Conservation (phyloP, 2,888 invertebrate genomes). For the Leptinotarsa tumamoca region DNA sequence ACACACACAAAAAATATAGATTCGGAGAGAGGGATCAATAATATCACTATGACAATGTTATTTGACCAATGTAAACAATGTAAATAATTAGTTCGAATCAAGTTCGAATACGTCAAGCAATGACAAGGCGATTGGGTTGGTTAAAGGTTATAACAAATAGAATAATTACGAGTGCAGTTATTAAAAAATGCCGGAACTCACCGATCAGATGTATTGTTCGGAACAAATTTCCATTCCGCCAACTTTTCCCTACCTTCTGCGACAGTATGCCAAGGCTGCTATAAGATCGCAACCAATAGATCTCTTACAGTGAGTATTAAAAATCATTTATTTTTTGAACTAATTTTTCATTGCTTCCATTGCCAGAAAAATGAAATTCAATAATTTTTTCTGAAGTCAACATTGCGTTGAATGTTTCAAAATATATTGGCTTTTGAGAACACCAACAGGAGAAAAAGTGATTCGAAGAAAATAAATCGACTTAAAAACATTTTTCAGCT, state of each 20-base stretch:
- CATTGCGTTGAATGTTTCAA: too few species aligned
- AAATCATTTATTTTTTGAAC: not conserved
- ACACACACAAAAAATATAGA: not conserved
- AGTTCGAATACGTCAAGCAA: not conserved
- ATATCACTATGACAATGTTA: slow-evolving; percentile 7
- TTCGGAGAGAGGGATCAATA: not conserved
- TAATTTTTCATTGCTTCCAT: not conserved
- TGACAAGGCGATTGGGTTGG: slow-evolving; percentile 6
- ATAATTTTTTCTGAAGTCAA: too few species aligned
- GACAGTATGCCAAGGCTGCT: slow-evolving; percentile 91
- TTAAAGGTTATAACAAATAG: not conserved
- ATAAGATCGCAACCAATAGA: slow-evolving; percentile 91
- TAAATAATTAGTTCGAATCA: not conserved
- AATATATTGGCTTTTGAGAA: too few species aligned
- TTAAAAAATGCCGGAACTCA: slow-evolving; percentile 71
- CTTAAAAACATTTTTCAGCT: too few species aligned
- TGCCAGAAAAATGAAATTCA: not conserved
- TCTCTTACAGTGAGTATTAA: slow-evolving; percentile 70
- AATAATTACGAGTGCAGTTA: not conserved
- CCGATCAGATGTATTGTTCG: slow-evolving; percentile 82
- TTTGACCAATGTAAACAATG: not conserved
- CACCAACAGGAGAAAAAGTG: too few species aligned
- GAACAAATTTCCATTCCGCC: slow-evolving; percentile 88
- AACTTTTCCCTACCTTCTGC: slow-evolving; percentile 83
- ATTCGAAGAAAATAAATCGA: too few species aligned